These are phyloP conservation scores for Acanthornis magna DNA, from an alignment of 2,797 vertebrate genomes.

Conservation along the genomic window DNA sequence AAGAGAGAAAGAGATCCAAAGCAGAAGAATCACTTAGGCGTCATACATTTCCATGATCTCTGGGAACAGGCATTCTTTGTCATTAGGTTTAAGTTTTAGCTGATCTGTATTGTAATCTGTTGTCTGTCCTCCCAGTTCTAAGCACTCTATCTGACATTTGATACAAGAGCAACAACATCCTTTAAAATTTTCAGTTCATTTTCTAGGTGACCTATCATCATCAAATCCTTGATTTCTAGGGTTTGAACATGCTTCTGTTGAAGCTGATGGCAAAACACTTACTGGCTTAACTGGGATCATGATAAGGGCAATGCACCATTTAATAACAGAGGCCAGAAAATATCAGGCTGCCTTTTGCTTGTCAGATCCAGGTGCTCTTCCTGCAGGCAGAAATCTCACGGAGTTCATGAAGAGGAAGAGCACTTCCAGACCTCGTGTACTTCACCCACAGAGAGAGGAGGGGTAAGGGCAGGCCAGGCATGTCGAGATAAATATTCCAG, in stretches of 20 bases:
- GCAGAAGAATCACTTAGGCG: neutral
- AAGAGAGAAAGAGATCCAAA: neutral
- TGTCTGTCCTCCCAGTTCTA: neutral
- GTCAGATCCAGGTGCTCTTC: neutral
- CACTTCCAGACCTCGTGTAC: neutral
- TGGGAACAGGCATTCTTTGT: neutral
- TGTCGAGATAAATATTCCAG: neutral
- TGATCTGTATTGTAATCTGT: neutral
- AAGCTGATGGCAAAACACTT: constrained; percentile 17
- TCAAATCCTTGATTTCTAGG: neutral
- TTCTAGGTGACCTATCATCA: neutral
- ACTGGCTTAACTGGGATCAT: neutral
- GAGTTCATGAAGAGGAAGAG: neutral
- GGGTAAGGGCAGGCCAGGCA: neutral
- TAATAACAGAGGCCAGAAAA: neutral
- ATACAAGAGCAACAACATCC: neutral
- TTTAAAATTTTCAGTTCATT: neutral
- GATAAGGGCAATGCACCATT: neutral
- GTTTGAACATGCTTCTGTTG: neutral
- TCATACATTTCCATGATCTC: neutral
- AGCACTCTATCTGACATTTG: neutral
- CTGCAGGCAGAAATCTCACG: neutral
- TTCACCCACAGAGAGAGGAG: neutral
- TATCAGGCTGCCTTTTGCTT: neutral
- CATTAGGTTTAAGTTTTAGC: neutral